phyloP scores from a whole-genome alignment of 2,113 vertebrate genomes.

The Ameiurus melas region DNA sequence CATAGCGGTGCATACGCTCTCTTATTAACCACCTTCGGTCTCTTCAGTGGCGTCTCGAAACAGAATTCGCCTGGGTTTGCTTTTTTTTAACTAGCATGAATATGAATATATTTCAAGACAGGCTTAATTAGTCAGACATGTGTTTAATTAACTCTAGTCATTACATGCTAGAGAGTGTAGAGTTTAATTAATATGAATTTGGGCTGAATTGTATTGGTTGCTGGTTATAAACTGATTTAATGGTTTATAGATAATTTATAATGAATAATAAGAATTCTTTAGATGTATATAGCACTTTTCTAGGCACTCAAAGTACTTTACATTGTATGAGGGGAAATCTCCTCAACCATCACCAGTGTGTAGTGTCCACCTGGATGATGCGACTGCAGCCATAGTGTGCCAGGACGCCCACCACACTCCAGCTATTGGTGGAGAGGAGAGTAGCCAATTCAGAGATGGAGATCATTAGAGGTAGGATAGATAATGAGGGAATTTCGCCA shows the following conservation, averaged over 20 bases:
- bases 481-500: too few relatives aligned
- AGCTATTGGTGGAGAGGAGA: too few relatives aligned
- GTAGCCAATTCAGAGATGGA: too few relatives aligned
- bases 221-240: neutral
- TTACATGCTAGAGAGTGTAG: neutral
- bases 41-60: neutral
- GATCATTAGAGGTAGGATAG: too few relatives aligned
- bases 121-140: neutral
- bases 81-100: neutral
- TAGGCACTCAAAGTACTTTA: too few relatives aligned
- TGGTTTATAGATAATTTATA: neutral
- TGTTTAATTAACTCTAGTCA: conserved; percentile 10
- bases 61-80: neutral
- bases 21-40: neutral
- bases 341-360: too few relatives aligned
- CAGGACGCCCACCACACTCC: too few relatives aligned
- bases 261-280: too few relatives aligned
- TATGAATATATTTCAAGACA: neutral
- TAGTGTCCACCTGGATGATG: too few relatives aligned
- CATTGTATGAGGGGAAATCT: too few relatives aligned
- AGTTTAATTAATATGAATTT: neutral
- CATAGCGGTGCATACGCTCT: neutral
- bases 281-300: too few relatives aligned
- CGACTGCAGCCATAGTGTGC: too few relatives aligned
- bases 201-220: neutral